Evolutionary conservation across 2,888 invertebrate genomes (phyloP), one percentile per base, ranked within the genome.

Genomic region (Phorcus lineatus): DNA sequence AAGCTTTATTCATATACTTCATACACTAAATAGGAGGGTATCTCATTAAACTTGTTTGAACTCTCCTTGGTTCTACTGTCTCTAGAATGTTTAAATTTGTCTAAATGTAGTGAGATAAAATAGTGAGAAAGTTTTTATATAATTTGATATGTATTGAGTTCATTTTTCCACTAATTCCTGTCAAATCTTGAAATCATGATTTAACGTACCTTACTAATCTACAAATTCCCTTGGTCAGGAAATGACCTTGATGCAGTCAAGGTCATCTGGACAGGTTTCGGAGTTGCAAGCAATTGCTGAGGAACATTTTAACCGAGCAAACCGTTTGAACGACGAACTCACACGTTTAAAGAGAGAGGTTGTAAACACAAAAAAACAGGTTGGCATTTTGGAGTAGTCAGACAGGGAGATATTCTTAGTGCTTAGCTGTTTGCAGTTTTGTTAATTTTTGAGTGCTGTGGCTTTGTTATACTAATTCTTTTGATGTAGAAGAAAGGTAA

Each of bases 251-350:
- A 82, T 88, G 81, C 88, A 90, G 84, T 86, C 90, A 81, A 85
- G 89, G 66, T 85, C 89, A 6, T 81, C 86, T 16, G 78, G 81
- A 16, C 90, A 91, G 83, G 89, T 91, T 2, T 78, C 86, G 31
- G 91, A 92, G 78, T 83, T 92, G 47, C 90, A 91, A 82, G 83
- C 84, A 16, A 83, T 92, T 54, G 92, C 92, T 9, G 91, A 91
- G 84, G 90, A 91, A 28, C 91, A 92, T 82, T 90, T 88, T 75
- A 87, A 86, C 57, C 82, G 91, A 62, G 91, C 91, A 6, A 91
- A 90, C 79, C 83, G 87, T 52, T 88, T 92, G 3, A 86, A 86
- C 66, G 89, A 88, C 36, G 91, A 92, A 80, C 84, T 92, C 28
- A 83, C 83, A 53, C 86, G 84, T 80, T 77, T 90, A 40, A 86